Evolutionary conservation across 2,113 vertebrate genomes (phyloP).

Genomic region (Pseudopodoces humilis): DNA sequence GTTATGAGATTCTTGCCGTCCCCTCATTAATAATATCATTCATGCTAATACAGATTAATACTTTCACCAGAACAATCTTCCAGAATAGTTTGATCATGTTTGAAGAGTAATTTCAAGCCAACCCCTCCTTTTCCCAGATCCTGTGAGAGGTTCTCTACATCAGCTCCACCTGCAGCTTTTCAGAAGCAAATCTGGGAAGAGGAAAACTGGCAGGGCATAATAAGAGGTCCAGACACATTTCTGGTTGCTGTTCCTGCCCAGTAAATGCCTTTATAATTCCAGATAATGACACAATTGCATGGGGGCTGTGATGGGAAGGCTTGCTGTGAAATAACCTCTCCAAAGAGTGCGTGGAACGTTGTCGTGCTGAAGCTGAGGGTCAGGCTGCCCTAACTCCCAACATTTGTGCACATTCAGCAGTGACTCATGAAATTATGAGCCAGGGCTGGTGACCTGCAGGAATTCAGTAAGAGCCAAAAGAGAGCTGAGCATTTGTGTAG

Average conservation of each 20-base stretch:
- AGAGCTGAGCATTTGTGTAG: not conserved
- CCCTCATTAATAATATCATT: not conserved
- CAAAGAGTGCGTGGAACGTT: not conserved
- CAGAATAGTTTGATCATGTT: not conserved
- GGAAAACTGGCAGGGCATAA: not conserved
- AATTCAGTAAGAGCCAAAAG: not conserved
- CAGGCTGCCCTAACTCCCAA: conserved; percentile 13
- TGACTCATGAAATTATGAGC: conserved; percentile 50
- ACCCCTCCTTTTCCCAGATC: not conserved
- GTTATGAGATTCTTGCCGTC: not conserved
- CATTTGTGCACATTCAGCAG: conserved; percentile 28
- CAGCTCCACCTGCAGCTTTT: not conserved
- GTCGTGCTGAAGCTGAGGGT: conserved; percentile 5
- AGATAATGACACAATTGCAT: not conserved
- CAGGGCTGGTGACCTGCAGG: conserved; percentile 37
- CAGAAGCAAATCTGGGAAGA: not conserved
- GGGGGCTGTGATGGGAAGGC: not conserved
- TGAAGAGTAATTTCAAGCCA: not conserved
- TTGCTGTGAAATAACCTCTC: not conserved
- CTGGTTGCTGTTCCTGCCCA: not conserved
- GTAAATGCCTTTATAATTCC: not conserved
- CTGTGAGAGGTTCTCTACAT: not conserved
- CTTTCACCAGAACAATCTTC: not conserved
- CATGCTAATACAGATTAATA: not conserved
- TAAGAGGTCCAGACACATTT: not conserved